Conservation (phyloP, 2,113 vertebrate genomes). For the Canis aureus region DNA sequence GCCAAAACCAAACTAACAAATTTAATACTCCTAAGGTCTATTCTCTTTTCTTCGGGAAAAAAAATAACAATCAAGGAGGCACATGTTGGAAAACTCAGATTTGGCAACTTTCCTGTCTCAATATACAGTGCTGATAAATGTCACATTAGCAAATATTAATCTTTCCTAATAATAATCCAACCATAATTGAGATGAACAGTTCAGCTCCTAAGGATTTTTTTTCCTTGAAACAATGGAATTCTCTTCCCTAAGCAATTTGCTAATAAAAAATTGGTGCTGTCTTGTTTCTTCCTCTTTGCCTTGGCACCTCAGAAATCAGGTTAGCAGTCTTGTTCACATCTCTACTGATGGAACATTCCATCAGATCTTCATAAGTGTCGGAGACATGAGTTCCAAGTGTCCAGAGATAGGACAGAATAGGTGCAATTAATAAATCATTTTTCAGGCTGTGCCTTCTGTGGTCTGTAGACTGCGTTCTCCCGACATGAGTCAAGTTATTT, state of each 20-base stretch:
- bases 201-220: background rate
- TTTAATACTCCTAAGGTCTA: background rate
- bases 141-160: slow-evolving; percentile 13
- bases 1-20: background rate
- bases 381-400: background rate
- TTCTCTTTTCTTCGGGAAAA: background rate
- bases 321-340: background rate
- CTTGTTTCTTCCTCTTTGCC: background rate
- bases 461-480: background rate
- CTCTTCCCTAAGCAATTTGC: slow-evolving; percentile 14
- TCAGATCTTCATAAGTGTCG: background rate
- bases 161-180: slow-evolving; percentile 24
- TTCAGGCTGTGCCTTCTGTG: background rate
- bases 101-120: background rate
- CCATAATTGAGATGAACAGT: background rate
- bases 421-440: background rate
- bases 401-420: background rate
- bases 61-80: background rate
- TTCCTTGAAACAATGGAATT: background rate
- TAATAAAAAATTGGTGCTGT: background rate
- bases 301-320: slow-evolving; percentile 14
- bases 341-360: background rate
- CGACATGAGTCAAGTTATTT: slow-evolving; percentile 27
- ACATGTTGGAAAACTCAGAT: slow-evolving; percentile 39
- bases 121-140: background rate